Evolutionary conservation across 2,888 invertebrate species (phyloP).

Genomic region (Dasypolia templi): DNA sequence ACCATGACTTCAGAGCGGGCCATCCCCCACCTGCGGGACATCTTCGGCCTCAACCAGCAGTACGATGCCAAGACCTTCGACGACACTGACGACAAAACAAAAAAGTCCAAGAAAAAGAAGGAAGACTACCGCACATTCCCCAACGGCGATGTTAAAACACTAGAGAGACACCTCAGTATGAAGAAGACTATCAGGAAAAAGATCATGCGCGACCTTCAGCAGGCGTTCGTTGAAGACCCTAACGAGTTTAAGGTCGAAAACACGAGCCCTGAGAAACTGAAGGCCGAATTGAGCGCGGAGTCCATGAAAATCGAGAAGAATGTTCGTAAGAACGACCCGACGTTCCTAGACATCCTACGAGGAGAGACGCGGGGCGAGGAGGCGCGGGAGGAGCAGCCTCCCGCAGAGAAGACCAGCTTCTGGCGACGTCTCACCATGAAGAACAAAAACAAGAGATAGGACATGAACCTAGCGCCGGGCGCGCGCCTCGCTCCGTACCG

Average conservation of each 20-base stretch:
- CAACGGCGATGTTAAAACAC: constrained; percentile 93
- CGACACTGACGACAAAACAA: constrained; percentile 89
- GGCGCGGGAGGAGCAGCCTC: constrained; percentile 85
- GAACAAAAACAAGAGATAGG: constrained; percentile 92
- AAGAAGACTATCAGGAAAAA: constrained; percentile 96
- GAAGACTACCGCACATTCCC: constrained; percentile 92
- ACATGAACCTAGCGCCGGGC: constrained; percentile 69
- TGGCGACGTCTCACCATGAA: constrained; percentile 93
- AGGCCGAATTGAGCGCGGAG: constrained; percentile 92
- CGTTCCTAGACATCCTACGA: constrained; percentile 92
- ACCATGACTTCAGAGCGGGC: constrained; percentile 93
- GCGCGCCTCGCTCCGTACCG: constrained; percentile 76
- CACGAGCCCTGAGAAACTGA: constrained; percentile 92
- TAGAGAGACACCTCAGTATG: constrained; percentile 96
- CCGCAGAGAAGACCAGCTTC: constrained; percentile 91
- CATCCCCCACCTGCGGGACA: constrained; percentile 94
- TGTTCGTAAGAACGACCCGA: constrained; percentile 90
- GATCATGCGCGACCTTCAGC: constrained; percentile 95
- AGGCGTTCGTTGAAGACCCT: constrained; percentile 93
- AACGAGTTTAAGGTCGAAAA: constrained; percentile 93
- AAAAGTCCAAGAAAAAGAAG: constrained; percentile 91
- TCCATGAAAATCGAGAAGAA: constrained; percentile 92
- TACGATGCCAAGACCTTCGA: constrained; percentile 87
- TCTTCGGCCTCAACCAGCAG: constrained; percentile 92
- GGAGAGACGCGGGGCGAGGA: constrained; percentile 90